phyloP scores from a whole-genome alignment of 2,888 invertebrate genomes.

The Baronia brevicornis region DNA sequence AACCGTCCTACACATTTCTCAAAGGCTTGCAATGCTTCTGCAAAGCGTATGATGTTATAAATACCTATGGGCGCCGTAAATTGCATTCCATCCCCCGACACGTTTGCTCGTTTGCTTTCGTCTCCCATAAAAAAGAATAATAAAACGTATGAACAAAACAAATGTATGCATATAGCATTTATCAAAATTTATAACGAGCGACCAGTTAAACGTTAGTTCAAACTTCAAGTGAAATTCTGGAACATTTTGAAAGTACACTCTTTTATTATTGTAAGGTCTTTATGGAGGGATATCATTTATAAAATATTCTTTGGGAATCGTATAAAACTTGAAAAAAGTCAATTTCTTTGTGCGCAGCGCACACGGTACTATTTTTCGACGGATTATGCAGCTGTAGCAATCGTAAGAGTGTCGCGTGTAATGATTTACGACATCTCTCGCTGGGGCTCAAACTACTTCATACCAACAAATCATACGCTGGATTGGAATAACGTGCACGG shows the following conservation, averaged over 20 bases:
- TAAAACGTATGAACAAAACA: no score
- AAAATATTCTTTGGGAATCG: slow-evolving; percentile 18
- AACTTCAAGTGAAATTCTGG: slow-evolving; percentile 13
- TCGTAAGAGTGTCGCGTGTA: slow-evolving; percentile 49
- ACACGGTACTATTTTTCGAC: slow-evolving; percentile 44
- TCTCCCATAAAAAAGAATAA: no score
- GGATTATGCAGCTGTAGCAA: slow-evolving; percentile 47
- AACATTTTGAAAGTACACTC: slow-evolving; percentile 18
- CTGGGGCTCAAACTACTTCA: slow-evolving; percentile 53
- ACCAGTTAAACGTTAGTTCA: no score
- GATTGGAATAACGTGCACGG: slow-evolving; percentile 33
- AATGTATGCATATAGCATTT: no score
- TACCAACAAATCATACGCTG: slow-evolving; percentile 56
- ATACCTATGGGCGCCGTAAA: no score
- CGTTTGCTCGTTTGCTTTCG: no score
- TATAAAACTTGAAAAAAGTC: slow-evolving; percentile 4
- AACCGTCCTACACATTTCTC: no score
- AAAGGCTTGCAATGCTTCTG: no score
- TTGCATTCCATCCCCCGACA: no score
- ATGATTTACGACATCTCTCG: slow-evolving; percentile 64
- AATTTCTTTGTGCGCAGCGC: slow-evolving; percentile 24
- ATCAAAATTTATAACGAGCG: no score
- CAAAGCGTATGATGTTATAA: no score
- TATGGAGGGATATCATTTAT: slow-evolving; percentile 23
- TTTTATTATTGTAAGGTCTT: not conserved